Evolutionary conservation across 2,888 invertebrate genomes (phyloP), one percentile per base, ranked within the genome.

Genomic region (Arge pagana): DNA sequence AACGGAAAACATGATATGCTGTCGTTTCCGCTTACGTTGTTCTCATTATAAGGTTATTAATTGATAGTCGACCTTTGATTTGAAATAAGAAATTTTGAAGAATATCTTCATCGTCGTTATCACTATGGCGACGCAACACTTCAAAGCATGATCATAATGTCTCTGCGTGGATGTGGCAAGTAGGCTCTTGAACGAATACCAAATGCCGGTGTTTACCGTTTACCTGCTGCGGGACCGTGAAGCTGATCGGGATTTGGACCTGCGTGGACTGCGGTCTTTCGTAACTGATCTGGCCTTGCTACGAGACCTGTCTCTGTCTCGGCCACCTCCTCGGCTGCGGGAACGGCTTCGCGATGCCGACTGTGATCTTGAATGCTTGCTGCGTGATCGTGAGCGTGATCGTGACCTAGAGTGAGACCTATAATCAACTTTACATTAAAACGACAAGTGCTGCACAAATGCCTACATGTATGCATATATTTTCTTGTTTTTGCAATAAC

Each of bases 291-390:
- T 62, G 28, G 62, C 67, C 54, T 71, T 75, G 55, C 67, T 70
- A 54, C 70, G 67, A 26, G 68, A 65, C 48, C 67, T 71, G 48
- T 66, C 65, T 60, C 66, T 64, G 31, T 52, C 59, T 30, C 60
- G 62, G 41, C 58, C 62, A 49, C 60, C 64, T 50, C 66, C 65
- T 52, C 66, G 65, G 62, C 71, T 73, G 53, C 83, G 82, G 13
- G 86, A 86, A 51, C 85, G 82, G 53, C 85, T 84, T 64, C 85
- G 83, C 18, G 86, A 86, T 64, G 85, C 82, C 59, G 86, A 86
- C 16, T 85, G 83, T 61, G 80, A 80, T 45, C 79, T 71, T 33
- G 79, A 79, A 30, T 80, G 78, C 54, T 72, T 70, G 53, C 77
- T 78, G 10, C 80, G 72, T 5, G 80, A 80, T 36, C 82, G 75